These are phyloP conservation scores for Trinorchestia longiramus DNA, from an alignment of 1,140 invertebrate species.

Conservation along the genomic window DNA sequence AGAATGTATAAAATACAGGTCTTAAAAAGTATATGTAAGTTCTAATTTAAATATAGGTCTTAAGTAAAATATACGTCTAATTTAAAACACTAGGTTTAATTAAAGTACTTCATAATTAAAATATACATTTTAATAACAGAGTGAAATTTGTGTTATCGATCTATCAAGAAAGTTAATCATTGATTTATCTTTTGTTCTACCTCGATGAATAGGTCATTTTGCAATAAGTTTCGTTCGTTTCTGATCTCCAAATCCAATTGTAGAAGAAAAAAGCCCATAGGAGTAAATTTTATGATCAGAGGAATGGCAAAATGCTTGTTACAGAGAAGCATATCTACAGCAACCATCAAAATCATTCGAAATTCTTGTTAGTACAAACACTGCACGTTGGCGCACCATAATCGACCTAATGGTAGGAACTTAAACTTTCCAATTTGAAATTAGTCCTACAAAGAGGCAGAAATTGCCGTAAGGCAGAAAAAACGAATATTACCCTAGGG, in stretches of 20 bases:
- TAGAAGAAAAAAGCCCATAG: not conserved
- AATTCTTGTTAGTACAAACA: not conserved
- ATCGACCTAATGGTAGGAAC: not conserved
- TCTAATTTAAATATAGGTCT: no score
- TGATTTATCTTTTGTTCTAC: no score
- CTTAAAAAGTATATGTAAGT: no score
- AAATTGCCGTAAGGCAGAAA: not conserved
- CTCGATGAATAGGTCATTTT: not conserved
- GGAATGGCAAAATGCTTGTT: not conserved
- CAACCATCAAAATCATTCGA: not conserved
- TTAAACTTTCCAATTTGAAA: not conserved
- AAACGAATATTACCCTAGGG: slow-evolving; percentile 7
- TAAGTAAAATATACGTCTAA: no score
- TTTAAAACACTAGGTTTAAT: no score
- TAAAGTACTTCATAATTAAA: no score
- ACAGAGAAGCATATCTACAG: not conserved
- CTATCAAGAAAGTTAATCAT: no score
- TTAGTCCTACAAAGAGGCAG: not conserved
- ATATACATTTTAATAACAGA: no score
- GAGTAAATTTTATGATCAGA: not conserved
- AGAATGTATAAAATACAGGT: no score
- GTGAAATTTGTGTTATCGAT: no score
- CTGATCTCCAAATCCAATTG: not conserved
- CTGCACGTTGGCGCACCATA: not conserved
- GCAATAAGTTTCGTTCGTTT: no score